Evolutionary conservation across 2,113 vertebrate species (phyloP).

Genomic region (Cochlearius cochlearius): DNA sequence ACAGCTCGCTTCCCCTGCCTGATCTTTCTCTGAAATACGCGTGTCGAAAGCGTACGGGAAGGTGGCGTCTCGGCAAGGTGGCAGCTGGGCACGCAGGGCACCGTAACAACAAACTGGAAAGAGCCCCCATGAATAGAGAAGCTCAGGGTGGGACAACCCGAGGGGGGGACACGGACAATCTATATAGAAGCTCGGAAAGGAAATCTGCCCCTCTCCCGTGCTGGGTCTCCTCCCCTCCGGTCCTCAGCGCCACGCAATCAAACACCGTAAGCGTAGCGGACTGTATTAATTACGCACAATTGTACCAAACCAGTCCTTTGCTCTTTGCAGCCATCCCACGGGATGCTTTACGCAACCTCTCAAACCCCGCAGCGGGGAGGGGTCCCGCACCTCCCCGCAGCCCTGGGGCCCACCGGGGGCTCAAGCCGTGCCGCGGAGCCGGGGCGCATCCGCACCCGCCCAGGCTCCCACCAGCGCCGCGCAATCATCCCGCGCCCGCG

Average conservation of each 20-base stretch:
- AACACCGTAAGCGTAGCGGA: accelerated
- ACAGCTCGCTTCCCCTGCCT: not conserved
- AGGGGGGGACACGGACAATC: not conserved
- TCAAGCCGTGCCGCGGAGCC: not conserved
- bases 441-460: accelerated
- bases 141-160: not conserved
- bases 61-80: not conserved
- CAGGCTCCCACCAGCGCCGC: no score
- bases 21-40: not conserved
- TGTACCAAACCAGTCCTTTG: not conserved
- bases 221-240: not conserved
- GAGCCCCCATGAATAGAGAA: not conserved
- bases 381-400: not conserved
- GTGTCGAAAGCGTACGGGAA: not conserved
- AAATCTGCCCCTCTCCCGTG: not conserved
- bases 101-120: not conserved
- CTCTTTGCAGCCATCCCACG: not conserved
- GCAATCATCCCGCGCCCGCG: accelerated
- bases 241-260: not conserved
- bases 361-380: not conserved
- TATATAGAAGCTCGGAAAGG: not conserved
- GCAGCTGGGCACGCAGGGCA: not conserved
- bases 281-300: accelerated
- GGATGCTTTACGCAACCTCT: not conserved
- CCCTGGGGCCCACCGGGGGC: not conserved